phyloP scores from a whole-genome alignment of 1,140 invertebrate species.

The Bombus superbus region DNA sequence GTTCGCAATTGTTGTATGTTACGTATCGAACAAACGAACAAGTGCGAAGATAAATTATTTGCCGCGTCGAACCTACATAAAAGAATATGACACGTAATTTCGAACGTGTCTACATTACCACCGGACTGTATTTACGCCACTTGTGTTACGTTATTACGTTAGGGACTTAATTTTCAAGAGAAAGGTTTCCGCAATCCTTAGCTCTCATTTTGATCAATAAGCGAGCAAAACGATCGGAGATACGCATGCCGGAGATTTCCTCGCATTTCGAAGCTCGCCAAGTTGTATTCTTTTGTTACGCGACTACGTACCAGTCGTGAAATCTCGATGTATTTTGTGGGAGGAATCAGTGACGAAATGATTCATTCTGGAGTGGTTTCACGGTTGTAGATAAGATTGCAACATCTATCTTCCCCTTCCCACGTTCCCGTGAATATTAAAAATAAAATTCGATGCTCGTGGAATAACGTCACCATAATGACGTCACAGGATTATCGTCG shows the following conservation, averaged over 20 bases:
- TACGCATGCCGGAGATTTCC: not conserved
- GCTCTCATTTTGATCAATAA: slow-evolving; percentile 24
- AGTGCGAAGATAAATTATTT: not conserved
- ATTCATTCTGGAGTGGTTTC: slow-evolving; percentile 53
- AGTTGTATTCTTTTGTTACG: not conserved
- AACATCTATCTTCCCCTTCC: slow-evolving; percentile 5
- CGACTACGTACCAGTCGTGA: too few species aligned
- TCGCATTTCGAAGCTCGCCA: not conserved
- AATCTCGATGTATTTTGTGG: slow-evolving; percentile 22
- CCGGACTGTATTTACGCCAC: not conserved
- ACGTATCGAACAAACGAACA: not conserved
- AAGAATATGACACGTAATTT: not conserved
- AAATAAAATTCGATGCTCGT: not conserved
- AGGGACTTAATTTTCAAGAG: slow-evolving; percentile 8
- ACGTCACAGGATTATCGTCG: not conserved
- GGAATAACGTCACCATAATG: not conserved
- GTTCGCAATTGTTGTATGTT: not conserved
- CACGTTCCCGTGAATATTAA: not conserved
- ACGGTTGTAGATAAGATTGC: slow-evolving; percentile 60
- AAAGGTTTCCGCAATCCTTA: slow-evolving; percentile 18
- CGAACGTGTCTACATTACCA: not conserved
- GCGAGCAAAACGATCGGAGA: not conserved
- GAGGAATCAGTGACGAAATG: slow-evolving; percentile 42
- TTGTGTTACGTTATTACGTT: slow-evolving; percentile 22
- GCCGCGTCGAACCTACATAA: too few species aligned